Base-by-base conservation (phyloP, 2,888 invertebrate species). In the Cantharis rufa region DNA sequence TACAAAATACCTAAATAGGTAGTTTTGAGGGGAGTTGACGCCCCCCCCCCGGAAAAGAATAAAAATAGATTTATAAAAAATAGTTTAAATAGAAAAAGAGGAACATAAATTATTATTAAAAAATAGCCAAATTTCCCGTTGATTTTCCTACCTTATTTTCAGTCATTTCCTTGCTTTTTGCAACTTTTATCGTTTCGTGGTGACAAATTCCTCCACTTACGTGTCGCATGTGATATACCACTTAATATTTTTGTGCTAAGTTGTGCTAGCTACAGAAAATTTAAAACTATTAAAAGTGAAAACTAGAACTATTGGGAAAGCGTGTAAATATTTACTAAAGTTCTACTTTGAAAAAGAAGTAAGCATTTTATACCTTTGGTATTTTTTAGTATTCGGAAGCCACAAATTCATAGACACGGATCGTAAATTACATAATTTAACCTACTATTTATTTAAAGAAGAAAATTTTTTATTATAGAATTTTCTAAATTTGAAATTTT, bases 381-480 rank as follows among this genome's bases (percentile, higher is more conserved):
- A 72, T 83, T 79, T 75, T 80, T 82, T 27, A 18, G 84, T 81
- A 71, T 80, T 82, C 77, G 80, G 82, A 24, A 84, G 74, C 78
- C 84, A 72, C 77, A 83, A 80, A 82, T 82, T 82, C 85, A 85
- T 85, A 80, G 80, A 83, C 70, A 24, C 18, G 15, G 48, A 71
- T 21, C 16, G 62, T 74, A 71, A 71, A 62, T 16, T 62, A 21
- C 66, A n/a, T 70, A 48, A 66, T 70, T 74, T 48, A n/a, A 48
- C n/a, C 48, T 48, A 32, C 32, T 32, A 48, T 48, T n/a, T 48
- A 48, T 48, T 48, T 48, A 5, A 7, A 48, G n/a, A 48, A 48
- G 7, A n/a, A 5, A 48, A n/a, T 7, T n/a, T 48, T 48, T 32
- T 5, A n/a, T n/a, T n/a, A n/a, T n/a, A n/a, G n/a, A n/a, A n/a